A percentile compares a stretch with the other conserved stretches of the same genome.
Evolutionary conservation across 2,888 invertebrate genomes (phyloP).

Genomic region (Minunthozetes semirufus): DNA sequence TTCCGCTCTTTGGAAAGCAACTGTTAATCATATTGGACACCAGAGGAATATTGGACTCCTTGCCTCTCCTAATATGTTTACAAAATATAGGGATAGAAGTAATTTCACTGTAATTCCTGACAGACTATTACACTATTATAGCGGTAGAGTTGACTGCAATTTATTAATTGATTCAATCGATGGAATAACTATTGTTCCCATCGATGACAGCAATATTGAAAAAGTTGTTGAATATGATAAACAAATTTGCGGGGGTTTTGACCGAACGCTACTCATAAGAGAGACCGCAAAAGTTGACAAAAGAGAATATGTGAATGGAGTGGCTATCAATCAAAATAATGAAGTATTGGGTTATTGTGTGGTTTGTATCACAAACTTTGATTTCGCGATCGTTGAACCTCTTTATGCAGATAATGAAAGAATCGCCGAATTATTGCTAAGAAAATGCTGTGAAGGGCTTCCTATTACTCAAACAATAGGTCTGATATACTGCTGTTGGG

Average conservation of each 20-base stretch:
- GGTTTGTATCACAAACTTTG: neutral
- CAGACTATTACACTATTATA: neutral
- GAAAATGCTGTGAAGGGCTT: neutral
- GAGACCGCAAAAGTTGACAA: neutral
- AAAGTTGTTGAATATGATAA: neutral
- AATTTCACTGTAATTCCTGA: conserved; percentile 35
- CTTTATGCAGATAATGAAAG: neutral
- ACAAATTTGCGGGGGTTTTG: neutral
- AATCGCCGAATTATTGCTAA: neutral
- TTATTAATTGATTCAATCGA: neutral
- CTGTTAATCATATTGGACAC: conserved; percentile 36
- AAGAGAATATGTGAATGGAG: neutral
- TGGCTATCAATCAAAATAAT: neutral
- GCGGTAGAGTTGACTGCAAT: neutral
- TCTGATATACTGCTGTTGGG: neutral
- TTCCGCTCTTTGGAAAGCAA: conserved; percentile 37
- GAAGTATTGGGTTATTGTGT: neutral
- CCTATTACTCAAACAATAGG: neutral
- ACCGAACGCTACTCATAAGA: neutral
- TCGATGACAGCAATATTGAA: neutral
- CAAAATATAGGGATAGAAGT: conserved; percentile 37
- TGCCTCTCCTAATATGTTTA: conserved; percentile 34
- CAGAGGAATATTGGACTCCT: conserved; percentile 33
- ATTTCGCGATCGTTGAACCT: neutral
- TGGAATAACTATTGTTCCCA: neutral